Conservation (phyloP, 2,113 vertebrate genomes). For the Lipophrys pholis region DNA sequence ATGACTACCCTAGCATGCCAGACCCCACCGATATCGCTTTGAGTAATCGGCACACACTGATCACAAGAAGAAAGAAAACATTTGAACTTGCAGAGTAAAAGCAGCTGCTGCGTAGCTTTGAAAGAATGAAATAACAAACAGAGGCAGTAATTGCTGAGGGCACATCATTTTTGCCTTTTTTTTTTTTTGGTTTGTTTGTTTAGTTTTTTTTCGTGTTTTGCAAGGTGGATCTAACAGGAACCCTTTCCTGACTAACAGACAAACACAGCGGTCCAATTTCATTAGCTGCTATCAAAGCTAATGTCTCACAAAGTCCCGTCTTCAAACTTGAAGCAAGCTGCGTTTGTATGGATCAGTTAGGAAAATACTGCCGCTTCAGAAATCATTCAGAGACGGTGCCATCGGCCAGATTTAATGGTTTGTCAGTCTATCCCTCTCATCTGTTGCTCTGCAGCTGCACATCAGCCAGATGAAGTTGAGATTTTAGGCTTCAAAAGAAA, state of each 20-base stretch:
- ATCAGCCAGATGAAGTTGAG: not conserved
- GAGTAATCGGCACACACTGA: conserved; percentile 99
- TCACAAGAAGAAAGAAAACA: conserved; percentile 83
- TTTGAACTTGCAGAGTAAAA: conserved; percentile 71
- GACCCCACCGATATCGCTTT: conserved; percentile 98
- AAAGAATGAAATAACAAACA: conserved; percentile 55
- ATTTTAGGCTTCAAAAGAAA: not conserved
- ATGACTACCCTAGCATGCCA: conserved; percentile 92
- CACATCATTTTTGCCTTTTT: conserved; percentile 49
- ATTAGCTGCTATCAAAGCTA: conserved; percentile 19
- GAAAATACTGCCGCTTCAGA: not conserved
- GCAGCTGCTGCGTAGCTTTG: conserved; percentile 75
- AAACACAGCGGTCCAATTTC: conserved; percentile 69
- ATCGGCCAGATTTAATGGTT: too few relatives aligned
- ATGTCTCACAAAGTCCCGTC: conserved; percentile 66
- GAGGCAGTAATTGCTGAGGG: conserved; percentile 53
- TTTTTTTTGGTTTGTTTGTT: too few relatives aligned
- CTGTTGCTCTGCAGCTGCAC: not conserved
- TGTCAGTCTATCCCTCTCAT: not conserved
- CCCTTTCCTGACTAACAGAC: conserved; percentile 87
- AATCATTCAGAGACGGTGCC: not conserved
- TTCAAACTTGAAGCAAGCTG: conserved; percentile 2
- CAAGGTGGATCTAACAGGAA: conserved; percentile 88
- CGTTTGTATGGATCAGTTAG: not conserved
- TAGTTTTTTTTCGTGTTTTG: conserved; percentile 60